These are phyloP conservation scores for Macroramphosus scolopax DNA, from an alignment of 2,797 vertebrate species.

Conservation along the genomic window DNA sequence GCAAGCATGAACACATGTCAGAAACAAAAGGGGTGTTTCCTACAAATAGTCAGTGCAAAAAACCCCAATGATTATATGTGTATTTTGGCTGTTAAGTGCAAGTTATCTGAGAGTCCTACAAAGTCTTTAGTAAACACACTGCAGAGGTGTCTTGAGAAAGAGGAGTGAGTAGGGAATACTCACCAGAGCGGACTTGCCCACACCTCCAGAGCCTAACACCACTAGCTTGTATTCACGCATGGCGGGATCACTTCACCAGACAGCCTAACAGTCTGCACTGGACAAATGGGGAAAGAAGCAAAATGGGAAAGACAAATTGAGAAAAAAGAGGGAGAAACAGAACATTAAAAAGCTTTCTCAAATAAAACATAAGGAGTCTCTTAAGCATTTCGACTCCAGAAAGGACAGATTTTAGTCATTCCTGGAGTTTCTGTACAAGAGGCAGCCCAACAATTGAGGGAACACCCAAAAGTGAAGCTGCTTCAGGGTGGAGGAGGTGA, in stretches of 20 bases:
- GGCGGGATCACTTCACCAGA: slow-evolving; percentile 86
- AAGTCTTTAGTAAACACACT: slow-evolving; percentile 24
- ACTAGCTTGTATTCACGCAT: slow-evolving; percentile 99
- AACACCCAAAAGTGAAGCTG: slow-evolving; percentile 76
- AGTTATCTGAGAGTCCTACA: background rate
- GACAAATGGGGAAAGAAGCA: slow-evolving; percentile 39
- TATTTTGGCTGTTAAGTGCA: background rate
- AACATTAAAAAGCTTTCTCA: slow-evolving; percentile 2
- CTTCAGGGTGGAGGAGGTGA: slow-evolving; percentile 77
- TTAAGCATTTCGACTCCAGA: slow-evolving; percentile 45
- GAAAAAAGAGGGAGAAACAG: background rate
- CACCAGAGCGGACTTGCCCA: slow-evolving; percentile 99
- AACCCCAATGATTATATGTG: too few relatives aligned
- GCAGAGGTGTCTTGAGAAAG: slow-evolving; percentile 19
- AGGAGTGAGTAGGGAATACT: slow-evolving; percentile 69
- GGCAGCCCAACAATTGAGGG: slow-evolving; percentile 73
- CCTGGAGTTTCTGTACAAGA: slow-evolving; percentile 69
- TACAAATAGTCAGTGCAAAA: too few relatives aligned
- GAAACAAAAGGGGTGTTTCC: too few relatives aligned
- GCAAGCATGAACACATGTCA: too few relatives aligned
- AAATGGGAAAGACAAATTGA: slow-evolving; percentile 25
- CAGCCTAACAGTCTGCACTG: slow-evolving; percentile 80
- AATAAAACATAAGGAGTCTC: slow-evolving; percentile 35
- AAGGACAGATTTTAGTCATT: slow-evolving; percentile 67
- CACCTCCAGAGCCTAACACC: slow-evolving; percentile 99